These are phyloP conservation scores for Willisornis vidua DNA, from an alignment of 2,113 vertebrate species.

Conservation along the genomic window DNA sequence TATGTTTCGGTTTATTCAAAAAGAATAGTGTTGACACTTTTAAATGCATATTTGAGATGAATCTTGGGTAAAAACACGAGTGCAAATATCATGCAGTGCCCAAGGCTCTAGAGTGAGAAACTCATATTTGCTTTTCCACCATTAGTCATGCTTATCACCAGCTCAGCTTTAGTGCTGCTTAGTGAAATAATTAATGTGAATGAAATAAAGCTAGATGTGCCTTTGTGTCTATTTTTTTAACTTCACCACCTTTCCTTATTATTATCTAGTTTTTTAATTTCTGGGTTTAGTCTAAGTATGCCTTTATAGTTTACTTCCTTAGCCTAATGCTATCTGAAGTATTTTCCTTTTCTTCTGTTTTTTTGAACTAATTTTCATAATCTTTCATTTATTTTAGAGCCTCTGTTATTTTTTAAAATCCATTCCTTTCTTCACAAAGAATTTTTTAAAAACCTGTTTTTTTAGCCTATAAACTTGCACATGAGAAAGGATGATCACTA, in stretches of 20 bases:
- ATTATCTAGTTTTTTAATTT: background rate
- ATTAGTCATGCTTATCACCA: background rate
- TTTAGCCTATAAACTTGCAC: background rate
- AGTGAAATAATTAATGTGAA: background rate
- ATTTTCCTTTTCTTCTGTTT: background rate
- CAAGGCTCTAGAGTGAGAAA: background rate
- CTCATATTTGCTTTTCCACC: background rate
- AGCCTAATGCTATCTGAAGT: background rate
- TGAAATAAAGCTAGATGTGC: background rate
- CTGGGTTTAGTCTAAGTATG: background rate
- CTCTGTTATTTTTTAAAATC: background rate
- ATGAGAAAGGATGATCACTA: background rate
- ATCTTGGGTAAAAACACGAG: background rate
- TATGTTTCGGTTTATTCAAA: background rate
- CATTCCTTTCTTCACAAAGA: background rate
- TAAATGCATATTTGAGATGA: background rate
- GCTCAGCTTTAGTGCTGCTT: background rate
- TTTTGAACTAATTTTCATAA: background rate
- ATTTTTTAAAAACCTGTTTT: background rate
- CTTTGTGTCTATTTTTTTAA: background rate
- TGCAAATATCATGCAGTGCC: background rate
- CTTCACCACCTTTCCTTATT: background rate
- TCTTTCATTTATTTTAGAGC: background rate
- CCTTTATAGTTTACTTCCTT: background rate
- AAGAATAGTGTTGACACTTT: background rate